Evolutionary conservation across 2,888 invertebrate species (phyloP).

Genomic region (Mimachlamys varia): DNA sequence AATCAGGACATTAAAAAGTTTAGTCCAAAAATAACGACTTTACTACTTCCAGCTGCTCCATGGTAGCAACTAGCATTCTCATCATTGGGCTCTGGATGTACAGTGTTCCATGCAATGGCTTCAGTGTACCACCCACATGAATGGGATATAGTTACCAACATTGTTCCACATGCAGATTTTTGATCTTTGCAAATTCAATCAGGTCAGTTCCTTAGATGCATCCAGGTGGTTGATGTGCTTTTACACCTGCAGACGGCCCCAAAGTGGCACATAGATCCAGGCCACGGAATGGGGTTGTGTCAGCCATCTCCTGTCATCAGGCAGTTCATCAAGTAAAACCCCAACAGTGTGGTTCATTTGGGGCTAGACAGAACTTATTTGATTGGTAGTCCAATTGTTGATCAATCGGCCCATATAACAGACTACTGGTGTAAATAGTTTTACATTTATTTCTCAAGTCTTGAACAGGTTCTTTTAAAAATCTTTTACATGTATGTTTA

Average conservation of each 20-base stretch:
- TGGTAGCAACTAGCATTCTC: neutral
- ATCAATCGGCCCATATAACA: too few relatives aligned
- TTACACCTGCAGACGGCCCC: neutral
- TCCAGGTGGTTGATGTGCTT: neutral
- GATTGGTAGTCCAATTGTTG: too few relatives aligned
- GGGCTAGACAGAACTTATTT: too few relatives aligned
- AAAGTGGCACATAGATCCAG: neutral
- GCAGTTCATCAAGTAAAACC: too few relatives aligned
- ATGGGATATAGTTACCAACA: neutral
- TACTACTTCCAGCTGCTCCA: neutral
- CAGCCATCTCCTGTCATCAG: neutral
- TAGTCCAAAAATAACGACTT: slow-evolving; percentile 31
- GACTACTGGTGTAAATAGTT: too few relatives aligned
- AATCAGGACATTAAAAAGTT: slow-evolving; percentile 28
- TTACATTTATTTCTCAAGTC: too few relatives aligned
- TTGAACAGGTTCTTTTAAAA: too few relatives aligned
- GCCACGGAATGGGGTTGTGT: neutral
- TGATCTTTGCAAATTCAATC: neutral
- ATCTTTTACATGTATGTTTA: too few relatives aligned
- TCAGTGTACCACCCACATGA: neutral
- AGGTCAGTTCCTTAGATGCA: neutral
- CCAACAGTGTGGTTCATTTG: too few relatives aligned
- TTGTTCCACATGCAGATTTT: neutral
- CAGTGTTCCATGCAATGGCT: neutral
- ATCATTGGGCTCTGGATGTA: neutral